phyloP scores from a whole-genome alignment of 2,797 vertebrate species.

The Rousettus madagascariensis region DNA sequence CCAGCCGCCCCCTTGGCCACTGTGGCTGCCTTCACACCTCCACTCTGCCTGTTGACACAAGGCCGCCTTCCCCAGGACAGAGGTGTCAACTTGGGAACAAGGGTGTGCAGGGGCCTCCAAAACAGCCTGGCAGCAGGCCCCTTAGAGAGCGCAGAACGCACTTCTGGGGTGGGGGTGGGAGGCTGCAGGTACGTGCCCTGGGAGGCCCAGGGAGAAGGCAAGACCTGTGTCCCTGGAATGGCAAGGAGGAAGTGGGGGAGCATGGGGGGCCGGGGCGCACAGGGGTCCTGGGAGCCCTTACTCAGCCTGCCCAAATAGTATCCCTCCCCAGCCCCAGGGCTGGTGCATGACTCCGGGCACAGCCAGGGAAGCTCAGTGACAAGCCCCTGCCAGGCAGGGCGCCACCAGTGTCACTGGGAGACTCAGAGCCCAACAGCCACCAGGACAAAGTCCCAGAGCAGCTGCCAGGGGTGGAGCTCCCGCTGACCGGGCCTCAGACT shows the following conservation, averaged over 20 bases:
- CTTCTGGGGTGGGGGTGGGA: neutral
- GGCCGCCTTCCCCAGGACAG: conserved; percentile 56
- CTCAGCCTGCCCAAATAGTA: neutral
- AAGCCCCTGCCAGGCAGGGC: neutral
- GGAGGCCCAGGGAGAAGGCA: neutral
- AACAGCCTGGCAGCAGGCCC: conserved; percentile 41
- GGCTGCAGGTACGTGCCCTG: neutral
- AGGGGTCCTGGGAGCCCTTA: neutral
- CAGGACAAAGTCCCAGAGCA: neutral
- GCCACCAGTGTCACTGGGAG: neutral
- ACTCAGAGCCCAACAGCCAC: neutral
- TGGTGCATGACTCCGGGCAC: neutral
- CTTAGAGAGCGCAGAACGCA: neutral
- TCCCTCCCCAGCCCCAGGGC: neutral
- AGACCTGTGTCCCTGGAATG: neutral
- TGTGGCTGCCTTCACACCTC: conserved; percentile 85
- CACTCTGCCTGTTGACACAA: conserved; percentile 87
- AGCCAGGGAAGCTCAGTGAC: neutral
- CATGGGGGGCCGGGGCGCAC: too few relatives aligned
- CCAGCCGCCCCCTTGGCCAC: conserved; percentile 32
- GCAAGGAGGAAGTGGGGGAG: neutral
- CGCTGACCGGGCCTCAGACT: neutral
- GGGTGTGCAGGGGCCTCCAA: conserved; percentile 60
- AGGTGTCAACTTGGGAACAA: conserved; percentile 80
- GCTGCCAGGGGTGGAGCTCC: neutral